Evolutionary conservation across 2,113 vertebrate species (phyloP), one percentile per base, ranked within the genome.

Genomic region (Cisticola juncidis): DNA sequence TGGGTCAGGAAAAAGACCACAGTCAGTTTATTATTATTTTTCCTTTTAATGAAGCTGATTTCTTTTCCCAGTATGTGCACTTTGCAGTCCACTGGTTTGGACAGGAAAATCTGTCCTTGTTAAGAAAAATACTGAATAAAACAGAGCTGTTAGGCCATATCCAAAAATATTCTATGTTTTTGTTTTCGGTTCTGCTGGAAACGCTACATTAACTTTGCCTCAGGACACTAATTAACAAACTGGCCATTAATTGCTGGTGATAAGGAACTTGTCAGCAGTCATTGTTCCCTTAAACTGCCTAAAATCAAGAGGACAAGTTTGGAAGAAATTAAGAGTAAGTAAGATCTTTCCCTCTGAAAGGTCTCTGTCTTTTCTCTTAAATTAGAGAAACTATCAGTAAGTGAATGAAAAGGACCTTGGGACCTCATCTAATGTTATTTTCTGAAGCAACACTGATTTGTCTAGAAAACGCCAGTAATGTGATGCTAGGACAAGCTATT

Each of bases 221-320:
- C 88, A 73, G 97, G 97, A 93, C 96, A 98, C 91, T 97, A 97
- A 98, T 98, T 98, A 98, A 96, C 86, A 96, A 97, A 95, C 95
- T 92, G 94, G 76, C 96, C 95, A 97, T 97, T 97, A 96, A 97
- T 97, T 97, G 92, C 73, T 96, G 93, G 87, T 95, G 97, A 97
- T 94, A 97, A 97, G 93, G 94, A 92, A 98, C 91, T 97, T 97
- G 91, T 95, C 94, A 97, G 61, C 86, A 68, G 77, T 94, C 70
- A 93, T 97, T 91, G 94, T 96, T 97, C 94, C 95, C 89, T 95
- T 97, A 96, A 97, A 95, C 93, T 97, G 92, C 82, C 77, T 95
- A 80, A 91, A 96, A 88, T 96, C 68, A 78, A 90, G 87, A 92
- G 38, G 92, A 95, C 89, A 94, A 95, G 57, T 69, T 80, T 93